Evolutionary conservation across 2,113 vertebrate species (phyloP).

Genomic region (Proteles cristata): DNA sequence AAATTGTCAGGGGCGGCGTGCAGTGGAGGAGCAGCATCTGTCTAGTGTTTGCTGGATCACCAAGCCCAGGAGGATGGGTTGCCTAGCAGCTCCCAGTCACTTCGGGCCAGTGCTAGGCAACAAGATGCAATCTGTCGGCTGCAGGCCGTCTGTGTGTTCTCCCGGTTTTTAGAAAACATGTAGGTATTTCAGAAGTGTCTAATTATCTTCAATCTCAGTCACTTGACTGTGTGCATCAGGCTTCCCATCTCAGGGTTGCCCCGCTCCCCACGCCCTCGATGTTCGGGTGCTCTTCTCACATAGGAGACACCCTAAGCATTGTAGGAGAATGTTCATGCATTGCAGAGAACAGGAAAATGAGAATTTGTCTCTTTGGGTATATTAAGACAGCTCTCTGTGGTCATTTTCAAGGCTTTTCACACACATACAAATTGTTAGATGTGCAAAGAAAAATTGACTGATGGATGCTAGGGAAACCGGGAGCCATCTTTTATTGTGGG

Average conservation of each 20-base stretch:
- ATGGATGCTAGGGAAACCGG: slow-evolving; percentile 43
- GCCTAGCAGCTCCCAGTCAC: slow-evolving; percentile 77
- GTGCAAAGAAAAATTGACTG: slow-evolving; percentile 29
- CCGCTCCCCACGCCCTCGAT: background rate
- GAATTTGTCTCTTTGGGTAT: slow-evolving; percentile 47
- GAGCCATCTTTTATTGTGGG: background rate
- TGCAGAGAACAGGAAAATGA: slow-evolving; percentile 67
- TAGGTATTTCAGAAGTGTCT: slow-evolving; percentile 70
- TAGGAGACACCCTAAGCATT: background rate
- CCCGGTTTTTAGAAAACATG: slow-evolving; percentile 57
- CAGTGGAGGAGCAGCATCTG: slow-evolving; percentile 9
- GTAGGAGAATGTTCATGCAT: background rate
- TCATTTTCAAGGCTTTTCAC: slow-evolving; percentile 51
- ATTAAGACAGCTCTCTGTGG: background rate
- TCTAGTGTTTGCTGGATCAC: slow-evolving; percentile 56
- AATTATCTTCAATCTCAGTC: slow-evolving; percentile 30
- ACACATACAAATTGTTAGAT: slow-evolving; percentile 38
- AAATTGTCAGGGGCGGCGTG: background rate
- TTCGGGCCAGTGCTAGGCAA: slow-evolving; percentile 76
- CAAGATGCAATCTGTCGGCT: slow-evolving; percentile 76
- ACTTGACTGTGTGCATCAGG: slow-evolving; percentile 1
- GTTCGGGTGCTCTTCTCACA: background rate
- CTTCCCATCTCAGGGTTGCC: background rate
- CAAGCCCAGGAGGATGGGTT: slow-evolving; percentile 67
- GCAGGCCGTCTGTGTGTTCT: slow-evolving; percentile 44